These are phyloP conservation scores for Nesogale talazaci DNA, from an alignment of 2,113 vertebrate species.

Conservation along the genomic window DNA sequence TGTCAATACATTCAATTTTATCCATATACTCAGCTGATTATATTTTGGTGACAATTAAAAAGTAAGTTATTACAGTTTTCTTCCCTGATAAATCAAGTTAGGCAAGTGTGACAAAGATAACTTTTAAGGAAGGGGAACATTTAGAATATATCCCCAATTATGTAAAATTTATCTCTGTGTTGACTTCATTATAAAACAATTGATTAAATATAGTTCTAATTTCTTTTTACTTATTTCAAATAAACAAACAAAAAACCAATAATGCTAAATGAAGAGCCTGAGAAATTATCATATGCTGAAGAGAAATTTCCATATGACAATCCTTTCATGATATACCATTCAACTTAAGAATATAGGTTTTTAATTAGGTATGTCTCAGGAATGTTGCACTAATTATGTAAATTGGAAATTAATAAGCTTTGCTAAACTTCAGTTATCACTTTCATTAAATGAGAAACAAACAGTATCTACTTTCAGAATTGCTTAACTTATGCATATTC, in stretches of 20 bases:
- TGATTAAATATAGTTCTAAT: background rate
- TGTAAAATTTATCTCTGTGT: background rate
- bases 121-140: background rate
- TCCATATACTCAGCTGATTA: background rate
- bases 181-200: background rate
- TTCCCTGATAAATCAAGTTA: background rate
- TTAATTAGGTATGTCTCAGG: background rate
- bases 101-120: background rate
- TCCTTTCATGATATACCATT: background rate
- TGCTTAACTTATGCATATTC: background rate
- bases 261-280: background rate
- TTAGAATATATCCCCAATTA: background rate
- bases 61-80: background rate
- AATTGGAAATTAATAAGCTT: slow-evolving; percentile 29
- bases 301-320: background rate
- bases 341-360: background rate
- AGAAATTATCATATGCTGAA: background rate
- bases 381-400: background rate
- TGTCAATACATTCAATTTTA: background rate
- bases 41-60: background rate
- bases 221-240: background rate
- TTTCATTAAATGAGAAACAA: background rate
- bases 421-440: background rate
- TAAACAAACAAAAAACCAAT: background rate
- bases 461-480: background rate